Evolutionary conservation across 2,888 invertebrate species (phyloP), one percentile per base, ranked within the genome.

Genomic region (Sepioteuthis lessoniana): DNA sequence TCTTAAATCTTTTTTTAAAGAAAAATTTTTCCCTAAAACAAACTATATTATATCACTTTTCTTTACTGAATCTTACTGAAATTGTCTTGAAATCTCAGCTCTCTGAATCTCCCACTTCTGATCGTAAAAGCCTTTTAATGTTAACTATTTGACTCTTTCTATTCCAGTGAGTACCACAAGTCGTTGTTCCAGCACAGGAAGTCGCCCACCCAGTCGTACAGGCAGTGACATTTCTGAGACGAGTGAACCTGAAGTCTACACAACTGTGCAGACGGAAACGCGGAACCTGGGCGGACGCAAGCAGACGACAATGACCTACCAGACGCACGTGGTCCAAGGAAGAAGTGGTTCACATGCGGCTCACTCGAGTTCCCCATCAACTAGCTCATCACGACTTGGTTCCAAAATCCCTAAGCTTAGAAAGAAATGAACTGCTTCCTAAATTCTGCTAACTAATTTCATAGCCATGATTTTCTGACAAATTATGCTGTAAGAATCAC

Each of bases 181-280:
- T 95, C 98, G 99, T 95, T 96, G 95, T 90, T 98, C 95, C 35
- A 95, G 95, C 95, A 96, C 96, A 37, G 96, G 96, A n/a, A 97
- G 97, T 95, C 99, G 99, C 97, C 99, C 99, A 95, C 98, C 99
- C 42, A 99, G 99, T 95, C 98, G 99, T 96, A 98, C 99, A 97
- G 99, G 99, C 95, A 99, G 99, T 93, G 99, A 98, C 96, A 95
- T 95, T 21, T 96, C 96, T 28, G 96, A 96, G 94, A 94, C 95
- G 21, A 95, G 95, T 94, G 96, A 96, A 95, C 96, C 96, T 31
- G 97, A 97, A 94, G 96, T 97, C 38, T 97, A 95, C 95, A 97
- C 97, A n/a, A 96, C 96, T n/a, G 95, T 97, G 93, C 96, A 96
- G 94, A 95, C 96, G 60, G 97, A 97, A 94, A 96, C 96, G 7